These are phyloP conservation scores for Neolamprologus modestus DNA, from an alignment of 2,113 vertebrate genomes.

Conservation along the genomic window DNA sequence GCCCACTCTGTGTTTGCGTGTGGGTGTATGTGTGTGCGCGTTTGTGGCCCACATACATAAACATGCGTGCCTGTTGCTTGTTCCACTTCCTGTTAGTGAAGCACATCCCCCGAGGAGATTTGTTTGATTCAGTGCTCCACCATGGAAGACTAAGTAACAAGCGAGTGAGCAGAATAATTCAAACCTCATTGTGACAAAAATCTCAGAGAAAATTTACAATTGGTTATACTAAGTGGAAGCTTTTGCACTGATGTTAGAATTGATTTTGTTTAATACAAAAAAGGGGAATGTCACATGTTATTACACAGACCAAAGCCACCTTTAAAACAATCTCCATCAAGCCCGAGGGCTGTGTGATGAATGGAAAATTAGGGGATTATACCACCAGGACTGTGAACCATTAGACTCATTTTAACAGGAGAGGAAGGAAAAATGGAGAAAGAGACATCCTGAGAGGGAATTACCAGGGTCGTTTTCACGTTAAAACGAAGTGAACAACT, in stretches of 20 bases:
- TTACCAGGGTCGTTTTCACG: background rate
- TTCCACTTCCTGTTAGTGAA: conserved; percentile 47
- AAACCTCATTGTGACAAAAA: conserved; percentile 43
- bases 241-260: conserved; percentile 42
- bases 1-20: background rate
- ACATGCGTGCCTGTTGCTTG: conserved; percentile 32
- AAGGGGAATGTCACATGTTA: conserved; percentile 33
- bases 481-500: background rate
- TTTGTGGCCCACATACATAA: background rate
- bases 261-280: conserved; percentile 39
- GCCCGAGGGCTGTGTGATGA: conserved; percentile 41
- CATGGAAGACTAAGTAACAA: conserved; percentile 46
- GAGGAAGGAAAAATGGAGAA: background rate
- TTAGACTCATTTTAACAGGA: background rate
- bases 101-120: conserved; percentile 46
- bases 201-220: conserved; percentile 31
- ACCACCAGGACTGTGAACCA: conserved; percentile 34
- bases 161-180: conserved; percentile 48
- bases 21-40: background rate
- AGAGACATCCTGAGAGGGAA: conserved; percentile 8
- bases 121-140: conserved; percentile 43
- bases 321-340: conserved; percentile 50
- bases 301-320: conserved; percentile 50
- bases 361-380: conserved; percentile 60
- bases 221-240: conserved; percentile 38